Base-by-base conservation (phyloP, 2,888 invertebrate species). In the Caenorhabditis uteleia region DNA sequence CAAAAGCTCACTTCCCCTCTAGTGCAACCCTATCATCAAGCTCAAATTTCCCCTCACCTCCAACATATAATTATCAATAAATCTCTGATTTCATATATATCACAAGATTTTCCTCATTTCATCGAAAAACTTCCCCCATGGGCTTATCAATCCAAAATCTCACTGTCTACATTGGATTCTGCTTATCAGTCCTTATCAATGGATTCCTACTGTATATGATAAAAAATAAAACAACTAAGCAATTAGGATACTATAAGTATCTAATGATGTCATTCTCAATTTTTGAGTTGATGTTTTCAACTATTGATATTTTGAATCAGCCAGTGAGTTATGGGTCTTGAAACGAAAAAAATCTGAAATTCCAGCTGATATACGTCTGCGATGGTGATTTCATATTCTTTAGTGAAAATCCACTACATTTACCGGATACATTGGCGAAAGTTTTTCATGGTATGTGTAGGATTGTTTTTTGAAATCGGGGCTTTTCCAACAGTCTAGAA, bases 201-300 rank as follows among this genome's bases (percentile, higher is more conserved):
- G 26, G 27, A 1, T 26, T 51, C 14, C 29, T 59, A 1, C 33
- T 53, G 2, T 43, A 36, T 42, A 38, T 55, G 18, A 61, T 61
- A 2, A 7, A 39, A 3, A 33, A 34, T 20, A 61, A 49, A n/a
- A 48, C 50, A 40, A 44, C 54, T 4, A 40, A 44, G 29, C 29
- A 21, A 1, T 26, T 61, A 39, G 60, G 39, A 10, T 42, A 34
- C 18, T 61, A 61, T 33, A 61, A 61, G 25, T 46, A 55, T 23
- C 46, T 61, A 2, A 61, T 61, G 60, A 34, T 55, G 3, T 31
- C 39, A 12, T 61, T 61, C 18, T 38, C 55, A 10, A 25, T 55
- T 8, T 45, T 49, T 18, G 55, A 49, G 18, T 3, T 49, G n/a
- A 12, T 42, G 3, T 61, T 55, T 26, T 44, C 46, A 0, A 1